Evolutionary conservation across 2,888 invertebrate species (phyloP), one percentile per base, ranked within the genome.

Genomic region (Julus scanicus): DNA sequence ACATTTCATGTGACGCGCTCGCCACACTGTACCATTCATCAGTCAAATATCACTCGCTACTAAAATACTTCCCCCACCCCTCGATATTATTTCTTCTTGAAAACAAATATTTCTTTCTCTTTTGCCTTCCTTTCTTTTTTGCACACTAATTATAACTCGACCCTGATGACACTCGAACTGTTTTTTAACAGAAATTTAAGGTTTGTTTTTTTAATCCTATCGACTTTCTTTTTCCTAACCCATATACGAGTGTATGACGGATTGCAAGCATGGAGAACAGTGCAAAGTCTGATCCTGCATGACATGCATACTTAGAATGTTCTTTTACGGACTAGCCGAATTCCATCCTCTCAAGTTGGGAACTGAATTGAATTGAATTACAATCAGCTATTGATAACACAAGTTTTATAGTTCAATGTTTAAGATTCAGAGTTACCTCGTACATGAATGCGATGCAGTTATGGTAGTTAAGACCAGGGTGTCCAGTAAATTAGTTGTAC

Each of bases 101-200:
- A 71, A 71, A 71, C 29, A n/a, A 71, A n/a, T 71, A 71, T 71
- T 71, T 71, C 71, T 71, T 71, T 71, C 71, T 71, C 71, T 71
- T 71, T 71, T 71, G 71, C 71, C 71, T 71, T 71, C 71, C 71
- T 71, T 71, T 71, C 71, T 71, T 71, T 71, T 63, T 71, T 29
- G 71, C 71, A 29, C 71, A 71, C 71, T 71, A 71, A 71, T 71
- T 71, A 71, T 71, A 71, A 29, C 71, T 71, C 71, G 71, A 71
- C 71, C 20, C 20, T 71, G 71, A 71, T 29, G 71, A 29, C 71
- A 20, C 71, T 29, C 71, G 71, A 71, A 71, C 71, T 71, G 71
- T 71, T 71, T 71, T 71, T n/a, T 71, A 29, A 71, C 71, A 71
- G 71, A 71, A 71, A 71, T 71, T 71, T 71, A 71, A 71, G 71